Evolutionary conservation across 1,140 invertebrate genomes (phyloP), one percentile per base, ranked within the genome.

Genomic region (Nymphalis io): DNA sequence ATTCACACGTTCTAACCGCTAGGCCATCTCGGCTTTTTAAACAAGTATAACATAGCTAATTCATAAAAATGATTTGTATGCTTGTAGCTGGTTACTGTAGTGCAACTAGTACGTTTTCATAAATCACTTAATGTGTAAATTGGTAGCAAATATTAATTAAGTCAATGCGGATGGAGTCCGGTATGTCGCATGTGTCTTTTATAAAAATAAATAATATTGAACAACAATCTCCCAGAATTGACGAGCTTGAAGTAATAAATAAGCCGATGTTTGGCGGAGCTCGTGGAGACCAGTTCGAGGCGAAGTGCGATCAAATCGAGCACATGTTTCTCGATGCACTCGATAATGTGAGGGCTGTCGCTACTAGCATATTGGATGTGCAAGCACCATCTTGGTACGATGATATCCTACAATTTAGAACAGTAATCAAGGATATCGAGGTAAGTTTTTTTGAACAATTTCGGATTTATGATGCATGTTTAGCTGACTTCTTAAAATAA

Each of bases 251-350:
- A 74, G 75, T 82, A 0, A 94, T 95, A 53, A 85, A 89, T 12
- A 93, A 92, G 75, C 93, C 95, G 0, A 87, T 84, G 59, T 96
- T 96, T 84, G 89, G 92, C 68, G 95, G 95, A 68, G 91, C 95
- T 38, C 93, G 94, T 75, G 94, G 96, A 42, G 92, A 93, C 51
- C 94, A 96, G 77, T 95, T 97, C 73, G 94, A 95, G 70, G 93
- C 92, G 60, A 94, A 95, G 71, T 95, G 96, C 39, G 90, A 94
- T 65, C 94, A 95, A 78, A 94, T 96, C 61, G 96, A 98, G 87
- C 92, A 93, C 60, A 93, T 95, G 79, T 98, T 97, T 88, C 88
- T 93, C 27, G 88, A 94, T n/a, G 93, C 94, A 38, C 83, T 98
- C 12, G 79, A 86, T 44, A 89, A 93, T 23, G 91, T 98, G 6